phyloP scores from a whole-genome alignment of 2,113 vertebrate genomes.

The Macaca mulatta region DNA sequence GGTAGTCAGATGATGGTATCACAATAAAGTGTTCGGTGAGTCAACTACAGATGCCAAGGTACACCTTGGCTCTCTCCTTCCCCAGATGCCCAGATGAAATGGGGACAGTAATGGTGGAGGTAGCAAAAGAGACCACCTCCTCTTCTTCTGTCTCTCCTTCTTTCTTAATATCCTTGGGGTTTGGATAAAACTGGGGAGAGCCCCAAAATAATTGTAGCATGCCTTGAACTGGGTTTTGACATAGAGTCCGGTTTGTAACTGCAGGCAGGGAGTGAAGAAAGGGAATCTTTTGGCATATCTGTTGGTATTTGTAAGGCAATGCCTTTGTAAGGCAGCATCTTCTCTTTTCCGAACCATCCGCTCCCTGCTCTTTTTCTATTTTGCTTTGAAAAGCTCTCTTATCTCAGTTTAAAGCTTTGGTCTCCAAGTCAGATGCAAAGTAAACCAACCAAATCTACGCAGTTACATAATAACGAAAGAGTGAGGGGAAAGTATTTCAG shows the following conservation, averaged over 20 bases:
- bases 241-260: not conserved
- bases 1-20: not conserved
- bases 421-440: slow-evolving; percentile 35
- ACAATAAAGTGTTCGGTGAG: not conserved
- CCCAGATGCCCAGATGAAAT: not conserved
- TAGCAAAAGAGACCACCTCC: not conserved
- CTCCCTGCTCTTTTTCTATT: not conserved
- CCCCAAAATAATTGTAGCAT: not conserved
- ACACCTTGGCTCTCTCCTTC: not conserved
- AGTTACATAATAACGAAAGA: slow-evolving; percentile 17
- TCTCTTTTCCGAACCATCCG: not conserved
- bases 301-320: not conserved
- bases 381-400: slow-evolving; percentile 43
- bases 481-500: slow-evolving; percentile 19
- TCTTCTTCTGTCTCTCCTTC: not conserved
- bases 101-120: not conserved
- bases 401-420: slow-evolving; percentile 52
- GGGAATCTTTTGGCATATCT: not conserved
- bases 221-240: not conserved
- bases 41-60: not conserved
- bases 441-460: slow-evolving; percentile 30
- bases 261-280: not conserved
- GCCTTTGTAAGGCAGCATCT: not conserved
- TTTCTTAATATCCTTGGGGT: not conserved
- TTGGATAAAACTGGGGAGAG: not conserved